These are phyloP conservation scores for Ailurus styani DNA, from an alignment of 2,113 vertebrate species.

Conservation along the genomic window DNA sequence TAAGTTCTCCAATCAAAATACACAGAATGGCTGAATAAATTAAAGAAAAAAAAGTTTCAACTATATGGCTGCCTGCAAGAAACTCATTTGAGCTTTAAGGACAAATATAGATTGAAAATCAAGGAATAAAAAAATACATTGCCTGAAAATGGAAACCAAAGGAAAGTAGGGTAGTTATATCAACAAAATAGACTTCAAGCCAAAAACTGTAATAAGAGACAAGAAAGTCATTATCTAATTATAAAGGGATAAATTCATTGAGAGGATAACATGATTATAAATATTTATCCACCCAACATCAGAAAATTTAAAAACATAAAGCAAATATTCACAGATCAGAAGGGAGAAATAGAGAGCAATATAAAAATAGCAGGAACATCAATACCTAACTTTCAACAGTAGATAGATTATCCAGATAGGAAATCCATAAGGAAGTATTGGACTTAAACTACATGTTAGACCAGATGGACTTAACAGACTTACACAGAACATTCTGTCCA, in stretches of 20 bases:
- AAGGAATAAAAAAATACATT: not conserved
- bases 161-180: not conserved
- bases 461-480: not conserved
- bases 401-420: not conserved
- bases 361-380: not conserved
- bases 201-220: not conserved
- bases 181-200: not conserved
- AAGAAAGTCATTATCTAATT: not conserved
- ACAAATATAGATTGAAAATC: not conserved
- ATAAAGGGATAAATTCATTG: not conserved
- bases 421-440: not conserved
- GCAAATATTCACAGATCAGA: not conserved
- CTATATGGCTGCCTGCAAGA: not conserved
- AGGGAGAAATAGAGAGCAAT: not conserved
- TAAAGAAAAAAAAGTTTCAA: not conserved
- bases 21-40: not conserved
- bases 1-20: not conserved
- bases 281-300: not conserved
- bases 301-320: not conserved
- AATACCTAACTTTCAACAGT: not conserved
- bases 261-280: not conserved
- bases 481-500: not conserved
- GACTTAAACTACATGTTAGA: not conserved
- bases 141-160: not conserved
- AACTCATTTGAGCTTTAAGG: not conserved